Conservation (phyloP, 2,113 vertebrate species). For the Otis tarda region DNA sequence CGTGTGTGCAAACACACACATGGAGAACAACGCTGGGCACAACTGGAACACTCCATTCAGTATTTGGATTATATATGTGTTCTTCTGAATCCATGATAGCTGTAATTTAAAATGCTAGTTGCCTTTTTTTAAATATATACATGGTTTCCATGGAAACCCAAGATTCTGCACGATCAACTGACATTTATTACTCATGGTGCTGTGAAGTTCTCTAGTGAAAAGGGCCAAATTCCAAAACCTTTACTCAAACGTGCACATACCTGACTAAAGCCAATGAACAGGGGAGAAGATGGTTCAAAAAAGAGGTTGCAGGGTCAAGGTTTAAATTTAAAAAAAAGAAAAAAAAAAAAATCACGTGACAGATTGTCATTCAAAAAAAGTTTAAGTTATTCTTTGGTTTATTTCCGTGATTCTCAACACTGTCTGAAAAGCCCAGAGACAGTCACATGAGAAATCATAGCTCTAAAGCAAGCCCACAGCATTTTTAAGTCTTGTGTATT, state of each 20-base stretch:
- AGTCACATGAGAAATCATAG: constrained; percentile 46
- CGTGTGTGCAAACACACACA: constrained; percentile 4
- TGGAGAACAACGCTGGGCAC: constrained; percentile 9
- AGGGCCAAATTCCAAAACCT: constrained; percentile 29
- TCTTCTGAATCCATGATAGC: constrained; percentile 35
- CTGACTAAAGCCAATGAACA: not conserved
- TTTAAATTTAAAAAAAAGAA: not conserved
- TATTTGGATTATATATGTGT: not conserved
- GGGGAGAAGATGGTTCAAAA: constrained; percentile 23
- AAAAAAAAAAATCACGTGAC: not conserved
- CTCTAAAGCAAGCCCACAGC: constrained; percentile 44
- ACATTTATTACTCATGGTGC: constrained; percentile 43
- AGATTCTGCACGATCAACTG: constrained; percentile 42
- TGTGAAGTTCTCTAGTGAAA: constrained; percentile 48
- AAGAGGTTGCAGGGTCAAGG: constrained; percentile 8
- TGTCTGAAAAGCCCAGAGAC: constrained; percentile 47
- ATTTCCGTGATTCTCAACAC: constrained; percentile 51
- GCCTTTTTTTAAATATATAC: constrained; percentile 3
- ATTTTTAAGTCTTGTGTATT: constrained; percentile 38
- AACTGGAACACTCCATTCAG: constrained; percentile 33
- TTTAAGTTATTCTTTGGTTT: constrained; percentile 60
- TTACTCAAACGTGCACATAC: constrained; percentile 5
- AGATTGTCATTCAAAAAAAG: constrained; percentile 54
- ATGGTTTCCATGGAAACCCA: constrained; percentile 34
- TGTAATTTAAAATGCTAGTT: constrained; percentile 55